These are phyloP conservation scores for Bufo gargarizans DNA, from an alignment of 2,113 vertebrate genomes.

Conservation along the genomic window DNA sequence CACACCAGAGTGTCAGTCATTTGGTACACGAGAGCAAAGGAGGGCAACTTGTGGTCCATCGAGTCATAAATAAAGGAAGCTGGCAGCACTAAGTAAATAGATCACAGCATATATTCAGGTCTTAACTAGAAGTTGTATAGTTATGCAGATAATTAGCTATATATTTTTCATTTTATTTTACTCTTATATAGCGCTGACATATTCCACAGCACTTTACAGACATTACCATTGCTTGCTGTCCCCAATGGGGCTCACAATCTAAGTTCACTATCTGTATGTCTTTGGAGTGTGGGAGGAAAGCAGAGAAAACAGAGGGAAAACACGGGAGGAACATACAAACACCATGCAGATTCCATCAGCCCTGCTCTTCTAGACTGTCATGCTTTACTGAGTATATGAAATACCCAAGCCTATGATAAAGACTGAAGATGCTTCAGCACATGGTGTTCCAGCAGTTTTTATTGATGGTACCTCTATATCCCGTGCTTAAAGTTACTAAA, in stretches of 20 bases:
- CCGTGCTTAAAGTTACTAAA: not conserved
- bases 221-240: too few relatives aligned
- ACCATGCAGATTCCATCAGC: too few relatives aligned
- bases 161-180: too few relatives aligned
- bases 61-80: constrained; percentile 19
- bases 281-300: too few relatives aligned
- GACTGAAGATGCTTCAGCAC: not conserved
- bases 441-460: not conserved
- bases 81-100: not conserved
- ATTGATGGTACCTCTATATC: not conserved
- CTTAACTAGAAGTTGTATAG: not conserved
- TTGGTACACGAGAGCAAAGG: constrained; percentile 36
- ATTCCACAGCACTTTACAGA: too few relatives aligned
- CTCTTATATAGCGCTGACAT: too few relatives aligned
- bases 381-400: not conserved
- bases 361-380: not conserved
- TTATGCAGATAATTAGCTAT: not conserved
- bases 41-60: not conserved
- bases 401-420: not conserved
- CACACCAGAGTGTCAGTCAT: constrained; percentile 44
- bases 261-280: too few relatives aligned
- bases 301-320: too few relatives aligned
- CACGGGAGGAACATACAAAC: too few relatives aligned
- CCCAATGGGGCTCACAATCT: too few relatives aligned
- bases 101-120: not conserved